Evolutionary conservation across 2,888 invertebrate genomes (phyloP).

Genomic region (Apamea sordens): DNA sequence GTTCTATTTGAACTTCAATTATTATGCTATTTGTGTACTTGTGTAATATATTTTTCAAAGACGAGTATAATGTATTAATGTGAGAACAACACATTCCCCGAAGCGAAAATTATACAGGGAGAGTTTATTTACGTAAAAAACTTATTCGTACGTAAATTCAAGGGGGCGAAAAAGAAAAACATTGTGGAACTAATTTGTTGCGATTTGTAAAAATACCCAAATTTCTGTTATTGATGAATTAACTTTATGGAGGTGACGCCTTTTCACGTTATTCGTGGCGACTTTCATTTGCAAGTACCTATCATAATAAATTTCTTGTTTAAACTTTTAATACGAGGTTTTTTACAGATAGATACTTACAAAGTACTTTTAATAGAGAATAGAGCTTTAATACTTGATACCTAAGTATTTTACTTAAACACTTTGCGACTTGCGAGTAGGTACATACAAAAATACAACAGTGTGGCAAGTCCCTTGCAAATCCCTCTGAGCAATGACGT

Average conservation of each 20-base stretch:
- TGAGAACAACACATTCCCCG: neutral
- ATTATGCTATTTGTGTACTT: neutral
- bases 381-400: neutral
- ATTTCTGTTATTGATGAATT: slow-evolving; percentile 1
- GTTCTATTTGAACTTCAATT: neutral
- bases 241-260: neutral
- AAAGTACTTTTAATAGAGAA: neutral
- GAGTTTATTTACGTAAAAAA: neutral
- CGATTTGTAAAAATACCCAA: neutral
- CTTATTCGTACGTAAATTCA: neutral
- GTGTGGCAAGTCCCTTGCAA: slow-evolving; percentile 15
- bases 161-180: neutral
- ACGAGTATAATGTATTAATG: neutral
- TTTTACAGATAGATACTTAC: neutral
- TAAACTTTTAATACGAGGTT: too few species aligned
- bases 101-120: neutral
- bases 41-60: neutral
- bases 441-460: too few species aligned
- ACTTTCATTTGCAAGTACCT: neutral
- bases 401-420: neutral
- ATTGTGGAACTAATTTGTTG: neutral
- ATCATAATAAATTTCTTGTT: neutral
- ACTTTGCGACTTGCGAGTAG: neutral
- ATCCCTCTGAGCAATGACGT: slow-evolving; percentile 45
- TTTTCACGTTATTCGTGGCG: neutral